These are phyloP conservation scores for Corynorhinus townsendii DNA, from an alignment of 2,113 vertebrate species.

Conservation along the genomic window DNA sequence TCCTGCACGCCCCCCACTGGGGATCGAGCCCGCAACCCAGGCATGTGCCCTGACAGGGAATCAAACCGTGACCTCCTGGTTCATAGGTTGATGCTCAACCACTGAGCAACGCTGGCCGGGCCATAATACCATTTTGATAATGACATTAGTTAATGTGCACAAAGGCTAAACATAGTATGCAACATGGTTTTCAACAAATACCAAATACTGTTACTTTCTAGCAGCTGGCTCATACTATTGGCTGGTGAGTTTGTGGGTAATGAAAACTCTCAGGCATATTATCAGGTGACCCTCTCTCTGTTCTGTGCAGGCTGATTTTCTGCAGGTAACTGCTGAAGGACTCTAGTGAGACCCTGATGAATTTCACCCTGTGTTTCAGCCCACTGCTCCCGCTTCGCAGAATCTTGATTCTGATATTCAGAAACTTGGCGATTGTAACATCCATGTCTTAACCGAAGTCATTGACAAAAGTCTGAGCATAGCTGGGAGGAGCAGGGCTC, in stretches of 20 bases:
- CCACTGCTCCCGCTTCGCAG: neutral
- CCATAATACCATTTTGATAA: neutral
- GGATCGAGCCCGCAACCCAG: too few species aligned
- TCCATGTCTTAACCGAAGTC: neutral
- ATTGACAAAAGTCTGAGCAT: neutral
- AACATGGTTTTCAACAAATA: neutral
- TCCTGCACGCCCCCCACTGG: too few species aligned
- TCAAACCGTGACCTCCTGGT: too few species aligned
- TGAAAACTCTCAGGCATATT: neutral
- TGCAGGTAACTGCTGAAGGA: too few species aligned
- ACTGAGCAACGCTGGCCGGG: too few species aligned
- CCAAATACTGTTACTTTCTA: neutral
- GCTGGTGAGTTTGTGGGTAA: neutral
- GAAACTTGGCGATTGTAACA: neutral
- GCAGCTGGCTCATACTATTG: neutral
- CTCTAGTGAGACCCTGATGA: neutral
- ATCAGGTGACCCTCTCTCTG: accelerated
- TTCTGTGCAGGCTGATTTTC: neutral
- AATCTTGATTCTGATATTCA: neutral
- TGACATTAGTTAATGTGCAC: neutral
- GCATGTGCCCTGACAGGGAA: too few species aligned
- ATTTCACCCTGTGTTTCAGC: neutral
- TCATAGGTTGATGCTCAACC: too few species aligned
- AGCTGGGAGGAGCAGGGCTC: neutral
- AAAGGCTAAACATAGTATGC: neutral